A percentile compares a stretch with the other conserved stretches of the same genome.
Conservation (phyloP, 2,888 invertebrate genomes). For the Apotomis betuletana region DNA sequence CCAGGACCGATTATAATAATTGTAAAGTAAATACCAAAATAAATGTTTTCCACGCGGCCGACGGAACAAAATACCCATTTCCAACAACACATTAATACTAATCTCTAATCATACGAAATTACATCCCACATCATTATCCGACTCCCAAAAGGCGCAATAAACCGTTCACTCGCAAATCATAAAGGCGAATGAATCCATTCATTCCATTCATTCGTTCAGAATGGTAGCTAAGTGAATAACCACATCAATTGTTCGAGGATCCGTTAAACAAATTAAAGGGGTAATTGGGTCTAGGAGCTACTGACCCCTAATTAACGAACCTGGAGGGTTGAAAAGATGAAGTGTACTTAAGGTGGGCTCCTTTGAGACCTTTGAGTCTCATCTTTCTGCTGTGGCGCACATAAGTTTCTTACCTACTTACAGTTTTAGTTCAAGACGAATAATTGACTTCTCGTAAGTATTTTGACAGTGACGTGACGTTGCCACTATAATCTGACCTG, state of each 20-base stretch:
- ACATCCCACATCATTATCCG: conserved; percentile 25
- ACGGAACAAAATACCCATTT: not conserved
- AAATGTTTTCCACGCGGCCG: too few relatives aligned
- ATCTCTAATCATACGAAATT: conserved; percentile 2
- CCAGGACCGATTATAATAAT: too few relatives aligned
- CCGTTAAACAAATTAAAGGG: conserved; percentile 62
- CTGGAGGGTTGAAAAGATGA: conserved; percentile 27
- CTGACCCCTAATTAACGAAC: conserved; percentile 44
- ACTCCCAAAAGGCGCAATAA: conserved; percentile 9
- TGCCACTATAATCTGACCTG: too few relatives aligned
- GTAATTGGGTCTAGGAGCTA: conserved; percentile 54
- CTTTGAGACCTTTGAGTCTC: not conserved
- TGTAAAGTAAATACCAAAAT: too few relatives aligned
- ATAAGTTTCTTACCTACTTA: not conserved
- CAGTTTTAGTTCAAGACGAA: too few relatives aligned
- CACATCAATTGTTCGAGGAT: conserved; percentile 60
- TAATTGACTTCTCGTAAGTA: too few relatives aligned
- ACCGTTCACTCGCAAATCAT: conserved; percentile 30
- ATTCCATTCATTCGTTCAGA: conserved; percentile 24
- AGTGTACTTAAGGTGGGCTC: not conserved
- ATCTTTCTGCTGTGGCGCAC: not conserved
- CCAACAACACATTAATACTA: not conserved
- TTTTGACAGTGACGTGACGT: too few relatives aligned
- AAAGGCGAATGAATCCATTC: conserved; percentile 25
- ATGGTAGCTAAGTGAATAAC: conserved; percentile 46